Percentiles rank a stretch among this genome's conserved stretches.
Conservation (phyloP, 2,888 invertebrate species). For the Polyommatus icarus region DNA sequence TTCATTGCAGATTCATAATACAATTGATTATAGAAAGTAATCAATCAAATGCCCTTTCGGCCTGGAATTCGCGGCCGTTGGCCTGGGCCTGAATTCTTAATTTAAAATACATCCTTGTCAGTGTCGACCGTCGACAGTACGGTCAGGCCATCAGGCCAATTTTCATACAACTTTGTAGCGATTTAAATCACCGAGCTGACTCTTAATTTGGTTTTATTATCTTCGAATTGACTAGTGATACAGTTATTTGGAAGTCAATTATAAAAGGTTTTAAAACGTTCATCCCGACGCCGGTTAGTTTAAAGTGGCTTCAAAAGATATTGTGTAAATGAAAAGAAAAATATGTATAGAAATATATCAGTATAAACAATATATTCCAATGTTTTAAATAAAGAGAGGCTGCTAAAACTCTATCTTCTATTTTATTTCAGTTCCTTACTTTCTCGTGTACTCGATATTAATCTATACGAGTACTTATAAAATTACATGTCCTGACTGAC, state of each 20-base stretch:
- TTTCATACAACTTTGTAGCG: constrained; percentile 5
- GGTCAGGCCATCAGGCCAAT: constrained; percentile 18
- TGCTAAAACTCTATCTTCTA: no score
- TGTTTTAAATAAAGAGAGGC: no score
- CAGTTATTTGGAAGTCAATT: constrained; percentile 10
- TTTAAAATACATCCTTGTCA: constrained; percentile 27
- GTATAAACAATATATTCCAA: no score
- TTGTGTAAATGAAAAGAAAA: neutral
- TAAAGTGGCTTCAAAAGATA: neutral
- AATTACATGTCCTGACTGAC: no score
- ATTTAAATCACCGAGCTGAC: constrained; percentile 17
- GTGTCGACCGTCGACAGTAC: constrained; percentile 20
- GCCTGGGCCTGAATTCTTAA: constrained; percentile 22
- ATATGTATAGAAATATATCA: no score
- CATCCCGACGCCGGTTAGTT: neutral
- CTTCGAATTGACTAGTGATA: neutral
- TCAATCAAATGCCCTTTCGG: constrained; percentile 21
- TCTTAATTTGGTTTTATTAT: constrained; percentile 18
- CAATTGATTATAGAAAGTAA: constrained; percentile 21
- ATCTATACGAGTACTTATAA: no score
- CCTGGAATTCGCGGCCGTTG: constrained; percentile 13
- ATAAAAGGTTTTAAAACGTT: neutral
- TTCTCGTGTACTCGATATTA: no score
- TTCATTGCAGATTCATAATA: neutral
- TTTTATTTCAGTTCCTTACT: no score